Percentiles rank a stretch among this genome's conserved stretches.
phyloP scores from a whole-genome alignment of 2,113 vertebrate species.

The Microtus pennsylvanicus region DNA sequence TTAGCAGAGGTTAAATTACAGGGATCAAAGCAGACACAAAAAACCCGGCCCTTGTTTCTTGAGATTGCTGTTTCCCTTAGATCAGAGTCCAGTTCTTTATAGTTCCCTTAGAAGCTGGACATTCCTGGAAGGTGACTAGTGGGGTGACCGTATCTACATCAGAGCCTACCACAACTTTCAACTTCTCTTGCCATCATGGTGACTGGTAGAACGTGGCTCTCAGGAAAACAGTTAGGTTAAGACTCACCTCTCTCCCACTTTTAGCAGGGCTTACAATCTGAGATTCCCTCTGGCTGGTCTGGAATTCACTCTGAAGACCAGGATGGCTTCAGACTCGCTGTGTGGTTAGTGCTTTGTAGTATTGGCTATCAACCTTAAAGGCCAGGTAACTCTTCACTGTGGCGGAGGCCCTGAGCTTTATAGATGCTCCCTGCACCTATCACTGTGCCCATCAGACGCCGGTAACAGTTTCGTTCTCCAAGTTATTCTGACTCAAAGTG shows the following conservation, averaged over 20 bases:
- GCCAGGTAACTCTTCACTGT: background rate
- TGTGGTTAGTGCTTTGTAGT: background rate
- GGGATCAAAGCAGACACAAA: conserved; percentile 31
- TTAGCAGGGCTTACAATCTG: background rate
- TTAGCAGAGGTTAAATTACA: conserved; percentile 63
- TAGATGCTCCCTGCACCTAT: background rate
- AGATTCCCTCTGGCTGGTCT: background rate
- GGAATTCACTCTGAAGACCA: background rate
- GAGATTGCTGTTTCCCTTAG: background rate
- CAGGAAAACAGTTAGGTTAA: background rate
- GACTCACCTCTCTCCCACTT: background rate
- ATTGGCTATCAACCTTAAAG: background rate
- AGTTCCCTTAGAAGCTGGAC: conserved; percentile 36
- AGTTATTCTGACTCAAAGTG: background rate
- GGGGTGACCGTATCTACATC: background rate
- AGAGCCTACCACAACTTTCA: conserved; percentile 11
- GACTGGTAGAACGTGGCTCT: conserved; percentile 16
- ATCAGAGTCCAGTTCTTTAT: conserved; percentile 64
- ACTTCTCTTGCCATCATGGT: conserved; percentile 21
- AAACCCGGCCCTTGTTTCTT: conserved; percentile 60
- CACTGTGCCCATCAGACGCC: background rate
- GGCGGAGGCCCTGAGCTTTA: background rate
- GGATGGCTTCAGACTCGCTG: background rate
- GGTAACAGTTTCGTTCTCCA: background rate
- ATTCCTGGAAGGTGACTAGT: conserved; percentile 46